Conservation (phyloP, 30 jellyfish, hydroid and myxozoan genomes). For the Aurelia coerulea region DNA sequence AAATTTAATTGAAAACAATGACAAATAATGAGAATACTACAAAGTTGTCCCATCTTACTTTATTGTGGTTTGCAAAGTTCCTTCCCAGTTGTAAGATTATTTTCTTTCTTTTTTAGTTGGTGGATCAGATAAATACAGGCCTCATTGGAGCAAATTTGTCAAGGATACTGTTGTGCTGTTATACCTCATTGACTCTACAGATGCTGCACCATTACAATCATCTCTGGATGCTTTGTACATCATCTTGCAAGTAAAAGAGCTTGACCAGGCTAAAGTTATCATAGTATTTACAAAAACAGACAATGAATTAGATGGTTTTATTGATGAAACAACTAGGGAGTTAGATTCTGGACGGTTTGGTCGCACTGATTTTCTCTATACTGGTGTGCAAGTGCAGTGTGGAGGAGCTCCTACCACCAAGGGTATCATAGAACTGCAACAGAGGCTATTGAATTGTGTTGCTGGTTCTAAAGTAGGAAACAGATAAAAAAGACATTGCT, state of each 20-base stretch:
- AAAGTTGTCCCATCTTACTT: no score
- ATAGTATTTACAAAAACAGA: constrained; percentile 56
- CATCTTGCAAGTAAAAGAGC: constrained; percentile 4
- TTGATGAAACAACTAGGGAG: constrained; percentile 1
- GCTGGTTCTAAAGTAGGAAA: neutral
- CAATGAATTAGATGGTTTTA: constrained; percentile 7
- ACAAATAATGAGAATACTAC: no score
- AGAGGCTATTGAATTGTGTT: constrained; percentile 5
- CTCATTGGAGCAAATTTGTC: constrained; percentile 58
- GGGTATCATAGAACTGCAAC: constrained; percentile 49
- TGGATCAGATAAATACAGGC: constrained; percentile 55
- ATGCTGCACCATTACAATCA: constrained; percentile 1
- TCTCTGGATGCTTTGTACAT: constrained; percentile 28
- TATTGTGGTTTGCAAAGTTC: no score
- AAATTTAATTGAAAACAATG: no score
- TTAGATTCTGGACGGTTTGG: constrained; percentile 16
- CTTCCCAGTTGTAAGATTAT: no score
- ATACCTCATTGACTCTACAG: constrained; percentile 66
- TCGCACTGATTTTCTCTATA: neutral
- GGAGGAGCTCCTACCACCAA: constrained; percentile 68
- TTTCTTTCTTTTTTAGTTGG: constrained; percentile 55
- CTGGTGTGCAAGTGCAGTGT: constrained; percentile 51
- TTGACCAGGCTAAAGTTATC: constrained; percentile 44
- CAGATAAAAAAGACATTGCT: no score
- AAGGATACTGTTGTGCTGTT: constrained; percentile 35